Evolutionary conservation across 2,797 vertebrate species (phyloP), one percentile per base, ranked within the genome.

Genomic region (Xerus rutilus): DNA sequence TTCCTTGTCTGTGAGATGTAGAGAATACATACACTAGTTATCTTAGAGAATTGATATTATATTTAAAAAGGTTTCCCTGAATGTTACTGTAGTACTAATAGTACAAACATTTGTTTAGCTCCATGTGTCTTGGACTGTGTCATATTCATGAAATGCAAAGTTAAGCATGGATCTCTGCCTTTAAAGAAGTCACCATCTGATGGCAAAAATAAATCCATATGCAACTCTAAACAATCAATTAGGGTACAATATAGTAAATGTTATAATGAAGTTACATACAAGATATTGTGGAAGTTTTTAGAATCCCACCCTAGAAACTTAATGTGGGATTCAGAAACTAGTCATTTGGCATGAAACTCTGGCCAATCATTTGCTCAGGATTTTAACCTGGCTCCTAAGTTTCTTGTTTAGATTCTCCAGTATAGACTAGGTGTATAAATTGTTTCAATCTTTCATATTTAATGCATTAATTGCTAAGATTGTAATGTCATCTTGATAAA

Each of bases 191-290:
- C 54, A 77, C 49, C 35, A 70, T 49, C 85, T 86, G 62, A 54
- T 81, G 30, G n/a, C 54, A 95, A 90, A 69, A 52, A 39, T 3
- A 94, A 96, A 87, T 35, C 12, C 43, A 49, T 70, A 64, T 81
- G 59, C 28, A 79, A 65, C n/a, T 70, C 12, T 72, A 54, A 74
- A 49, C 28, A 89, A 32, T 35, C 88, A 64, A 74, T 89, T 78
- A 86, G 49, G 2, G 20, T 39, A 86, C 4, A 72, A 28, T 10
- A 32, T n/a, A 85, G 59, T 54, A 86, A 89, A 64, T 45, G 18
- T 79, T 76, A n/a, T n/a, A 39, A 88, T 39, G 79, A 91, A 72
- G 28, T 35, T 45, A n/a, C 67, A 12, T 62, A 28, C n/a, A 54
- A 67, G 10, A 90, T 35, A 35, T 5, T 20, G 9, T 45, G 17